A percentile compares a stretch with the other conserved stretches of the same genome.
Evolutionary conservation across 1,140 invertebrate genomes (phyloP).

Genomic region (Acromyrmex charruanus): DNA sequence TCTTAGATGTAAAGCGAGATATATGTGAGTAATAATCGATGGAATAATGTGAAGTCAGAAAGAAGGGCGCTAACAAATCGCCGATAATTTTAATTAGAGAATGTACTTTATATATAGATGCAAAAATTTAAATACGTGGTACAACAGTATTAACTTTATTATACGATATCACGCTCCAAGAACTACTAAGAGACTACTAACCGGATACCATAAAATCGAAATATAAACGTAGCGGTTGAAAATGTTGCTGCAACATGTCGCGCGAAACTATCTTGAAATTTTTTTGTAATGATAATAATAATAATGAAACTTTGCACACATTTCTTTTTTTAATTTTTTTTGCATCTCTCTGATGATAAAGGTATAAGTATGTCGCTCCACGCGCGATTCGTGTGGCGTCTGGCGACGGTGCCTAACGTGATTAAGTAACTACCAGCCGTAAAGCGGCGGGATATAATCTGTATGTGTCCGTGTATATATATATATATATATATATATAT

Average conservation of each 20-base stretch:
- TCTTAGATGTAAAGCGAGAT: neutral
- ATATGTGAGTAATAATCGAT: neutral
- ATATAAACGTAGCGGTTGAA: neutral
- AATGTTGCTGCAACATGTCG: neutral
- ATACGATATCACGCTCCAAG: neutral
- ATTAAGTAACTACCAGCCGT: constrained; percentile 82
- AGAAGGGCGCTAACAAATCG: neutral
- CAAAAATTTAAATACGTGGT: neutral
- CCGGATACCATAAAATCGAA: neutral
- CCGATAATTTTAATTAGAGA: neutral
- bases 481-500: constrained; percentile 64
- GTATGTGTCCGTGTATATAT: constrained; percentile 57
- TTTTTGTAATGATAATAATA: neutral
- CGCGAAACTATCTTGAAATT: constrained; percentile 4
- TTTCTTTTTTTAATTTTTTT: neutral
- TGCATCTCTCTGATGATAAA: neutral
- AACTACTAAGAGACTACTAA: neutral
- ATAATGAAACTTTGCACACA: neutral
- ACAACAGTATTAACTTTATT: neutral
- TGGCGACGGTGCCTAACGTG: constrained; percentile 74
- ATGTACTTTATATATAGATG: neutral
- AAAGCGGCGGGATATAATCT: constrained; percentile 80
- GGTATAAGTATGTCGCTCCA: constrained; percentile 28
- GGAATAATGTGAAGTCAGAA: neutral
- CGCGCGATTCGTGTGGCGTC: constrained; percentile 37